Evolutionary conservation across 23 tunicate genomes (phyloP).

Genomic region (Ciona savignyi): DNA sequence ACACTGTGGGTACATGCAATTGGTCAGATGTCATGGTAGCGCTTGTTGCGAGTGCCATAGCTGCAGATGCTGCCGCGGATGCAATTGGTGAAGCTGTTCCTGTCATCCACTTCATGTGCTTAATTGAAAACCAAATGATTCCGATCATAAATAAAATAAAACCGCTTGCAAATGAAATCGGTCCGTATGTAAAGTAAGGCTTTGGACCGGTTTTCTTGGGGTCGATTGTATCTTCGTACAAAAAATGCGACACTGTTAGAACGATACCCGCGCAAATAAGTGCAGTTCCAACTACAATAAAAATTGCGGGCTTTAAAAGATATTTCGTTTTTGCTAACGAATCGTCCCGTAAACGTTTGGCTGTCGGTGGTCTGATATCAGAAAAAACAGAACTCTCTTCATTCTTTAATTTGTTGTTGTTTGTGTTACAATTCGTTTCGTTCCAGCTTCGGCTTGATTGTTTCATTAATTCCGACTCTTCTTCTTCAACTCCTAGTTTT

Average conservation of each 20-base stretch:
- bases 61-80: constrained; percentile 54
- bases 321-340: constrained; percentile 22
- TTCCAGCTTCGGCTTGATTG: not conserved
- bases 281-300: constrained; percentile 28
- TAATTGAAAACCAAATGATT: constrained; percentile 74
- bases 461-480: too few relatives aligned
- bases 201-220: not conserved
- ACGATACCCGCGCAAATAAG: constrained; percentile 43
- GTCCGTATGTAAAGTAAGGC: constrained; percentile 85
- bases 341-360: constrained; percentile 4
- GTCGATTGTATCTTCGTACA: constrained; percentile 35
- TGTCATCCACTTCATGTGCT: constrained; percentile 60
- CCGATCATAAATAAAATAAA: constrained; percentile 61
- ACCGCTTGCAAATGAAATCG: constrained; percentile 62
- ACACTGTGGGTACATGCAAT: not conserved
- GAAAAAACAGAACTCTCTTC: not conserved
- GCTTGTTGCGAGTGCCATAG: constrained; percentile 40
- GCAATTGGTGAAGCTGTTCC: constrained; percentile 89
- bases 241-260: constrained; percentile 64
- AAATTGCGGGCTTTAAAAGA: constrained; percentile 44
- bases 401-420: constrained; percentile 5
- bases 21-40: constrained; percentile 46
- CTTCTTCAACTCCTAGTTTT: too few relatives aligned
- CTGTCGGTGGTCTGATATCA: not conserved
- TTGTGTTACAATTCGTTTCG: not conserved